phyloP scores from a whole-genome alignment of 2,888 invertebrate genomes.

The Norana najaformis region DNA sequence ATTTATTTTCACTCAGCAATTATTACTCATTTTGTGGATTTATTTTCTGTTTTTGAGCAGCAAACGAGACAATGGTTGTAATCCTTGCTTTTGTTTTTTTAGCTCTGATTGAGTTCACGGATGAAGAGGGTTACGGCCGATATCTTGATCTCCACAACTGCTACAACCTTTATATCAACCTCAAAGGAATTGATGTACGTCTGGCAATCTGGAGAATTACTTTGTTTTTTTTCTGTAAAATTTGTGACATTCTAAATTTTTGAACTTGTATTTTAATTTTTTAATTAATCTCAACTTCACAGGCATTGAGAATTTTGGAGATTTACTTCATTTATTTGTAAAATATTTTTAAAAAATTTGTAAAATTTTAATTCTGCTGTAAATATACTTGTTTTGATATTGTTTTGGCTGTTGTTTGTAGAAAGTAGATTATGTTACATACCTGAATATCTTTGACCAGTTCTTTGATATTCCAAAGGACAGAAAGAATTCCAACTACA shows the following conservation, averaged over 20 bases:
- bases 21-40: neutral
- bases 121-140: slow-evolving; percentile 98
- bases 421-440: slow-evolving; percentile 87
- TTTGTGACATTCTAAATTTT: neutral
- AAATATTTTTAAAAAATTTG: no score
- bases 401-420: slow-evolving; percentile 47
- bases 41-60: no score
- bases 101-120: slow-evolving; percentile 88
- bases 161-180: slow-evolving; percentile 91
- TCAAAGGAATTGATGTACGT: slow-evolving; percentile 87
- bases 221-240: neutral
- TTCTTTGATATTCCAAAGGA: slow-evolving; percentile 88
- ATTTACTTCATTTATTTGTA: neutral
- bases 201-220: slow-evolving; percentile 31
- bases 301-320: slow-evolving; percentile 73
- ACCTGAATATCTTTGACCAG: slow-evolving; percentile 89
- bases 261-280: slow-evolving; percentile 14
- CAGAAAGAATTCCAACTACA: slow-evolving; percentile 66
- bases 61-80: no score
- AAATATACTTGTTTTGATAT: neutral
- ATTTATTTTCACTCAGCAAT: neutral
- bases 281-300: slow-evolving; percentile 88
- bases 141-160: slow-evolving; percentile 96
- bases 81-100: slow-evolving; percentile 8
- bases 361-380: neutral